phyloP scores from a whole-genome alignment of 2,113 vertebrate species.

The Rattus rattus region DNA sequence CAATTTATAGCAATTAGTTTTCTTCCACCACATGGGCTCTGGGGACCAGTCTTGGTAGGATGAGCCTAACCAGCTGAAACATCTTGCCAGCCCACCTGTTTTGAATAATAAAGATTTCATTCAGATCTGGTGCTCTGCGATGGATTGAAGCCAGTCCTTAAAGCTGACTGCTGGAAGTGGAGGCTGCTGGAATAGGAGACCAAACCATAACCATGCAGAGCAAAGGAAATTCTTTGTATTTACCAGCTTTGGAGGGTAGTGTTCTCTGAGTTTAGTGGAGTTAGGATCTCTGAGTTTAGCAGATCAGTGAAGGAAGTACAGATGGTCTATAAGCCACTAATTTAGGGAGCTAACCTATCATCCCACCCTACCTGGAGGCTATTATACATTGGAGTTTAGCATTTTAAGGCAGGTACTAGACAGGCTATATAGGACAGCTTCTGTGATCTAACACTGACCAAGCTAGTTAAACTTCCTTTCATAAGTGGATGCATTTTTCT shows the following conservation, averaged over 20 bases:
- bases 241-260: background rate
- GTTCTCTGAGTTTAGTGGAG: background rate
- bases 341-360: background rate
- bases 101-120: background rate
- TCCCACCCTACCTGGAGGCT: background rate
- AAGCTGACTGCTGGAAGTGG: background rate
- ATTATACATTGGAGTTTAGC: background rate
- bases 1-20: background rate
- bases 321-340: background rate
- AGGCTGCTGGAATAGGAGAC: background rate
- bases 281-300: background rate
- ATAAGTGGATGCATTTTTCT: background rate
- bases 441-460: background rate
- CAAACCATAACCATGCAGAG: background rate
- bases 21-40: background rate
- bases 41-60: background rate
- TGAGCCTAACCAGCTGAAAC: background rate
- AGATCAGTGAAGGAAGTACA: background rate
- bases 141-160: background rate
- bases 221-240: background rate
- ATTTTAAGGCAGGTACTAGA: background rate
- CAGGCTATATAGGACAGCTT: background rate
- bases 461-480: background rate
- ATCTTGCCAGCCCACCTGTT: background rate
- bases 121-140: background rate